Conservation (phyloP, 2,113 vertebrate genomes). For the Thalassarche chlororhynchos region DNA sequence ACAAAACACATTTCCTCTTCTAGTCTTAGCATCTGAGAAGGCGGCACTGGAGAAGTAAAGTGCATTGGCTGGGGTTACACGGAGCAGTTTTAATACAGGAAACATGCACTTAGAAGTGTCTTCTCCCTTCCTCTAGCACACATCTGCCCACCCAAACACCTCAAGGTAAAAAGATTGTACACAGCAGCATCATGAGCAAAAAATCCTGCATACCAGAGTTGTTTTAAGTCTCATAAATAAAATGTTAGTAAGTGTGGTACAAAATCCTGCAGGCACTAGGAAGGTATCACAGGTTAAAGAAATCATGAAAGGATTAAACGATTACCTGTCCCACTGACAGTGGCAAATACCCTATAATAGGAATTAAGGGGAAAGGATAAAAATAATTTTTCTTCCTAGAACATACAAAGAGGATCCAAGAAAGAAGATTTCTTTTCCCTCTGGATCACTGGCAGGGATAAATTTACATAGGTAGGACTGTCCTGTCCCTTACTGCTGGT, state of each 20-base stretch:
- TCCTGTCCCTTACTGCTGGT: background rate
- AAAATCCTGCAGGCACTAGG: background rate
- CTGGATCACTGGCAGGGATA: background rate
- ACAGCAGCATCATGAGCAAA: background rate
- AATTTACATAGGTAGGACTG: background rate
- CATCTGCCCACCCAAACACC: background rate
- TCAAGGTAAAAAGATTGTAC: background rate
- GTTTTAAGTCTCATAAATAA: background rate
- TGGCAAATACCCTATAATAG: background rate
- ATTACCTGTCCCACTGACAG: background rate
- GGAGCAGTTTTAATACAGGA: background rate
- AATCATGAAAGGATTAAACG: background rate
- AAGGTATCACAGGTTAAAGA: background rate
- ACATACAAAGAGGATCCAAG: background rate
- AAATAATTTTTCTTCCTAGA: background rate
- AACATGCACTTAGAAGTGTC: background rate
- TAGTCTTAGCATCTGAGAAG: background rate
- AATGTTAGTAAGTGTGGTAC: background rate
- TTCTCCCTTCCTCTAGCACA: background rate
- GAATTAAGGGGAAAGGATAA: background rate
- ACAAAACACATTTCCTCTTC: background rate
- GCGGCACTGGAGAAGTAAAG: background rate
- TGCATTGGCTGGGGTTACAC: background rate
- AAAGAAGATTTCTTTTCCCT: background rate
- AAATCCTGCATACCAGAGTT: no score